Percentiles rank a stretch among this genome's conserved stretches.
These are phyloP conservation scores for Ametastegia equiseti DNA, from an alignment of 2,888 invertebrate genomes.

Conservation along the genomic window DNA sequence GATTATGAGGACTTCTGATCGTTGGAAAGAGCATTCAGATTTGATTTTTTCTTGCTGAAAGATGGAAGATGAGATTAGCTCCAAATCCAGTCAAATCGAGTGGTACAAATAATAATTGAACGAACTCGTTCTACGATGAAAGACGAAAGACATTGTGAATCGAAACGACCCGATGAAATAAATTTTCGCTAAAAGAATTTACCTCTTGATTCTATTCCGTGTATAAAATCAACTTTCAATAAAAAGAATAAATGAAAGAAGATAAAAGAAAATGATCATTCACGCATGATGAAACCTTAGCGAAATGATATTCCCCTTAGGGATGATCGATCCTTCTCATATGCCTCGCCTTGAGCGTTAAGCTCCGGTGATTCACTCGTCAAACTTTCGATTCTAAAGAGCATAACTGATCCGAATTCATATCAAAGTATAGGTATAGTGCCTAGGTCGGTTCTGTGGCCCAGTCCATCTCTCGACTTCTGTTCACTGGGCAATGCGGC, in stretches of 20 bases:
- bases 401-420: slow-evolving; percentile 43
- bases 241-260: neutral
- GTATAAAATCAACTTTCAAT: neutral
- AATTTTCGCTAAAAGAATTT: too few species aligned
- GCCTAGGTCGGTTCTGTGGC: slow-evolving; percentile 18
- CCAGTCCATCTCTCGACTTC: slow-evolving; percentile 19
- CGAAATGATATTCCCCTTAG: neutral
- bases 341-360: neutral
- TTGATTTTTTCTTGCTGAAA: too few species aligned
- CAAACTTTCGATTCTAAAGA: slow-evolving; percentile 42
- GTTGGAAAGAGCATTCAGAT: too few species aligned
- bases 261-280: neutral
- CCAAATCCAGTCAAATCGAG: too few species aligned
- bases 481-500: neutral
- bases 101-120: too few species aligned
- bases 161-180: too few species aligned
- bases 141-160: too few species aligned
- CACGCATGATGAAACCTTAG: neutral
- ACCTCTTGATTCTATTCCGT: too few species aligned
- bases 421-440: slow-evolving; percentile 11
- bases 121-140: too few species aligned
- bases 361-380: slow-evolving; percentile 32
- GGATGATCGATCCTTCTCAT: neutral
- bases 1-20: too few species aligned
- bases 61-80: too few species aligned